Base-by-base conservation (phyloP, 1,140 invertebrate genomes). In the Aphaenogaster rudis region DNA sequence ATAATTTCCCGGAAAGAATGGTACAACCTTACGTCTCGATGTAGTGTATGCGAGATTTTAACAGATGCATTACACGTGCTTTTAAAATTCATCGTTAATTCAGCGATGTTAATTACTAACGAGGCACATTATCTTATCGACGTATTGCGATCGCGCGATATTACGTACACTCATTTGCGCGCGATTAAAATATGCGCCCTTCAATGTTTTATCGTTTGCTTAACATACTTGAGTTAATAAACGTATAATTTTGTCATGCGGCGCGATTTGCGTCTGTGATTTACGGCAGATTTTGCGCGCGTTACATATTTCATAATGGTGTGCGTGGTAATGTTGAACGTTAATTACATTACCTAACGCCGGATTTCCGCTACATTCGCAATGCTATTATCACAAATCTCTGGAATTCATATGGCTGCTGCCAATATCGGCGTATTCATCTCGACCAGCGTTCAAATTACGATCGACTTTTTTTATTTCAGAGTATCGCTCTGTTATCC, bases 341-440 rank as follows among this genome's bases (percentile, higher is more conserved):
- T 74, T 82, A 82, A 82, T 82, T 74, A 82, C 42, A 82, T 82
- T 61, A 84, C 6, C 67, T 59, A 74, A 72, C 80, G 17, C 13
- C 36, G 54, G 42, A 84, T 84, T 82, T 69, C 36, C 64, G 17
- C 36, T 57, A 54, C 45, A 28, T n/a, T 74, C 54, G 45, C 42
- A 21, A 76, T 84, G 42, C 39, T 61, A 74, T 84, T 74, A 84
- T 74, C 80, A 76, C 80, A 74, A 74, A 76, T 61, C 80, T 82
- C 28, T 28, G 28, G 42, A 74, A 84, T 45, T 48, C 36, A 21
- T 33, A 45, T 48, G 17, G 52, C 17, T 13, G 28, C 45, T 71
- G 48, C n/a, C 61, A 61, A 81, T 82, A 48, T 57, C 52, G n/a
- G 13, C 8, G 3, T 42, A 72, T 45, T 61, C 17, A n/a, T 72